These are phyloP conservation scores for Orchestia grillus DNA, from an alignment of 1,140 invertebrate genomes.

Conservation along the genomic window DNA sequence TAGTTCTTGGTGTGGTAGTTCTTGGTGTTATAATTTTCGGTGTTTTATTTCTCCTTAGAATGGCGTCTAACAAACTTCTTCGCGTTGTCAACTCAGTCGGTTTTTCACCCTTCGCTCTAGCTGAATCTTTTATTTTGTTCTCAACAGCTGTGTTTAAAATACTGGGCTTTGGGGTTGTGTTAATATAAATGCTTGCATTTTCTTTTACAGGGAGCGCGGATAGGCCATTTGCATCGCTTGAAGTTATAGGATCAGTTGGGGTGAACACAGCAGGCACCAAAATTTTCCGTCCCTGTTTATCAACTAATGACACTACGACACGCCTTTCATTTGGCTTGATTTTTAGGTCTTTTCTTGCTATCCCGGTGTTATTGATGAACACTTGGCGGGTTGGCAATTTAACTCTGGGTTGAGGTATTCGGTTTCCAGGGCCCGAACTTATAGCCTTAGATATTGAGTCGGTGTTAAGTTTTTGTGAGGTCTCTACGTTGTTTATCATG, in stretches of 20 bases:
- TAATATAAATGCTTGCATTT: background rate
- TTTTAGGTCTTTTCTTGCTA: background rate
- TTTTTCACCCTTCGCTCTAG: background rate
- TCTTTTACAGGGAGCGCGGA: background rate
- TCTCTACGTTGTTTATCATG: background rate
- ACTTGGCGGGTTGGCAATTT: background rate
- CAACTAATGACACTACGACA: background rate
- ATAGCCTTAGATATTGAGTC: background rate
- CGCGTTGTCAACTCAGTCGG: background rate
- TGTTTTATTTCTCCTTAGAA: background rate
- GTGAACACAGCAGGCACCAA: background rate
- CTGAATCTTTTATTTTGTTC: constrained; percentile 24
- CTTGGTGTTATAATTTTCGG: background rate
- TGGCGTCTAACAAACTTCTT: background rate
- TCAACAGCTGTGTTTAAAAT: constrained; percentile 13
- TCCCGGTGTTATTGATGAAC: background rate
- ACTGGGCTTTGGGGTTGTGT: constrained; percentile 5
- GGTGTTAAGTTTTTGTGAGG: background rate
- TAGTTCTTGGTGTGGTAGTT: background rate
- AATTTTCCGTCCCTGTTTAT: constrained; percentile 26
- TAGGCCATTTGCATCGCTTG: background rate
- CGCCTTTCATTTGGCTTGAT: background rate
- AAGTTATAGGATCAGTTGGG: background rate
- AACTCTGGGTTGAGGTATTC: background rate
- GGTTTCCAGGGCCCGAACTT: background rate